phyloP scores from a whole-genome alignment of 2,888 invertebrate species.

The Flexamia atlantica region DNA sequence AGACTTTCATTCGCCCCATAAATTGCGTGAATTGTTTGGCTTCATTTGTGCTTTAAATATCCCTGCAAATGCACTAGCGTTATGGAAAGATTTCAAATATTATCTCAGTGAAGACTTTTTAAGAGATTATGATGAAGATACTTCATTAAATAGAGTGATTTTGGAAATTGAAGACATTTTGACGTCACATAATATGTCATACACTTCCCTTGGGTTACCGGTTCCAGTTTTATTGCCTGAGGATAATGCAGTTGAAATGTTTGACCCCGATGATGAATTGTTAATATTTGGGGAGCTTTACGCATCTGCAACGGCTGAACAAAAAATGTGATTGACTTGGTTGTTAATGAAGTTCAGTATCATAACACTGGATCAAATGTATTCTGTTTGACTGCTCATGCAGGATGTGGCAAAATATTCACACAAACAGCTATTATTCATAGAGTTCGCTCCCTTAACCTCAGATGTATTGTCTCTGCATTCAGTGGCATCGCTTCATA shows the following conservation, averaged over 20 bases:
- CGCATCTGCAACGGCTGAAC: slow-evolving; percentile 2
- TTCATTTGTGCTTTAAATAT: slow-evolving; percentile 41
- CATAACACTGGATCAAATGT: slow-evolving; percentile 36
- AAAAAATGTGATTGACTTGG: not conserved
- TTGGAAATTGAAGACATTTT: slow-evolving; percentile 16
- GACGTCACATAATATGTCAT: slow-evolving; percentile 20
- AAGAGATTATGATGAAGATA: not conserved
- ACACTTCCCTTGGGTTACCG: slow-evolving; percentile 1
- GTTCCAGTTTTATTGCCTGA: not conserved
- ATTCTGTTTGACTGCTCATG: not conserved
- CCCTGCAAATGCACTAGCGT: slow-evolving; percentile 8
- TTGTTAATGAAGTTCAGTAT: not conserved
- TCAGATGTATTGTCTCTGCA: not conserved
- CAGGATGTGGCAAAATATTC: slow-evolving; percentile 31
- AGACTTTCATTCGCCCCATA: not conserved
- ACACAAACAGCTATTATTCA: slow-evolving; percentile 13
- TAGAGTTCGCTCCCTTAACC: not conserved
- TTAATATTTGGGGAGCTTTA: slow-evolving; percentile 9
- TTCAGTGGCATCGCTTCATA: slow-evolving; percentile 33
- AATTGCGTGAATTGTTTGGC: slow-evolving; percentile 31
- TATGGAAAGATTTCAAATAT: slow-evolving; percentile 46
- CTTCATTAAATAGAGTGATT: not conserved
- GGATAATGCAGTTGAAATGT: slow-evolving; percentile 9
- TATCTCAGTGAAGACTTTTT: slow-evolving; percentile 39
- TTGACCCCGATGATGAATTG: slow-evolving; percentile 7